Evolutionary conservation across 2,797 vertebrate genomes (phyloP).

Genomic region (Gila robusta): DNA sequence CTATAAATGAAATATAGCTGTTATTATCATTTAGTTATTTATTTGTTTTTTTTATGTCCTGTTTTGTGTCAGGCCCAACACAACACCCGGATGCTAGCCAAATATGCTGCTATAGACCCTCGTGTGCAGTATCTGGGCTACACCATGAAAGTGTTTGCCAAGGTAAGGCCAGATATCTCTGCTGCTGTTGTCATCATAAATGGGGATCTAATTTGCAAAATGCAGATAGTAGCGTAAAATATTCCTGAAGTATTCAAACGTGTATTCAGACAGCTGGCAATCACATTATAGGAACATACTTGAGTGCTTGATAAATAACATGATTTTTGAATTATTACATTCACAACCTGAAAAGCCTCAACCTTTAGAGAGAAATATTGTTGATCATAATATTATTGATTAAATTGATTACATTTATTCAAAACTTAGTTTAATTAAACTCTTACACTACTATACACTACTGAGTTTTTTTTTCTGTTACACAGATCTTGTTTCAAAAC

Average conservation of each 20-base stretch:
- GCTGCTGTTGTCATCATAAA: not conserved
- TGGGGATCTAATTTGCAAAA: not conserved
- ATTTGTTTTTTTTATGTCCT: not conserved
- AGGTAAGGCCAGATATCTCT: constrained; percentile 78
- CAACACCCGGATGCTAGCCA: constrained; percentile 97
- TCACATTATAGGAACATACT: not conserved
- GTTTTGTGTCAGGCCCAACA: constrained; percentile 88
- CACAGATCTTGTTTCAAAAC: no score
- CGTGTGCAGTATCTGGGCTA: constrained; percentile 96
- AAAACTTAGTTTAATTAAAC: no score
- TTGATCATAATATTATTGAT: no score
- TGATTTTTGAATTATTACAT: not conserved
- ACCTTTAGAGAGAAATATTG: no score
- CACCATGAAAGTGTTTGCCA: constrained; percentile 99
- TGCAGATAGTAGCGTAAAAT: not conserved
- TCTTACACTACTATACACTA: no score
- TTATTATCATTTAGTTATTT: not conserved
- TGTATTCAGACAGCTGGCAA: not conserved
- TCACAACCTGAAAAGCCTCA: no score
- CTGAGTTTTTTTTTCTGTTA: not conserved
- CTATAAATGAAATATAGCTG: not conserved
- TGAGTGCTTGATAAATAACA: not conserved
- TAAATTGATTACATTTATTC: no score
- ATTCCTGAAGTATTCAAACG: not conserved
- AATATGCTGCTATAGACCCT: constrained; percentile 93